Evolutionary conservation across 2,797 vertebrate species (phyloP).

Genomic region (Alectoris magna): DNA sequence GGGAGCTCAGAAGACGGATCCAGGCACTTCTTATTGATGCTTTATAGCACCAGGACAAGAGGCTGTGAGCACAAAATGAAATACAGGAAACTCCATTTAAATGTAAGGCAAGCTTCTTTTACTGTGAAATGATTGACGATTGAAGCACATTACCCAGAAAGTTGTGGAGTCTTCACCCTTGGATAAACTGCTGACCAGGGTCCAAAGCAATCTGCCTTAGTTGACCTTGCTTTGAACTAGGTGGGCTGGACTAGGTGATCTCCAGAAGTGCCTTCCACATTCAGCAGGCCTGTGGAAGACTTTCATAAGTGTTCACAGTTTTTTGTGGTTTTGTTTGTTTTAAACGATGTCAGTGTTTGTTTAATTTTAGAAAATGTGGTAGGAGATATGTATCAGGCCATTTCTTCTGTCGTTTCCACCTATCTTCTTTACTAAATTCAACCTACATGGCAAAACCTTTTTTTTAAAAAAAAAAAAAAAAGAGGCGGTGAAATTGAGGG

Average conservation of each 20-base stretch:
- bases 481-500: neutral
- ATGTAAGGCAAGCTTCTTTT: neutral
- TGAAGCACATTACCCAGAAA: neutral
- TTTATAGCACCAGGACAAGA: neutral
- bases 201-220: fast-evolving
- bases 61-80: neutral
- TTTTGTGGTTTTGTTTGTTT: neutral
- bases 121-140: fast-evolving
- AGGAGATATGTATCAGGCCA: neutral
- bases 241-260: neutral
- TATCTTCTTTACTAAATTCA: neutral
- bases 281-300: fast-evolving
- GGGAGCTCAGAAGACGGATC: neutral
- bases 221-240: neutral
- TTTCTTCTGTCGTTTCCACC: neutral
- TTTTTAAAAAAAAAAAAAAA: neutral
- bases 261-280: neutral
- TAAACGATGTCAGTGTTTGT: neutral
- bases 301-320: neutral
- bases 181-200: neutral
- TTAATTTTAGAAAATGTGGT: neutral
- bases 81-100: neutral
- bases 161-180: neutral
- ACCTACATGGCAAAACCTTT: neutral
- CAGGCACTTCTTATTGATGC: neutral